Percentiles rank a stretch among this genome's conserved stretches.
phyloP scores from a whole-genome alignment of 2,888 invertebrate genomes.

The Trissolcus brochymenae region DNA sequence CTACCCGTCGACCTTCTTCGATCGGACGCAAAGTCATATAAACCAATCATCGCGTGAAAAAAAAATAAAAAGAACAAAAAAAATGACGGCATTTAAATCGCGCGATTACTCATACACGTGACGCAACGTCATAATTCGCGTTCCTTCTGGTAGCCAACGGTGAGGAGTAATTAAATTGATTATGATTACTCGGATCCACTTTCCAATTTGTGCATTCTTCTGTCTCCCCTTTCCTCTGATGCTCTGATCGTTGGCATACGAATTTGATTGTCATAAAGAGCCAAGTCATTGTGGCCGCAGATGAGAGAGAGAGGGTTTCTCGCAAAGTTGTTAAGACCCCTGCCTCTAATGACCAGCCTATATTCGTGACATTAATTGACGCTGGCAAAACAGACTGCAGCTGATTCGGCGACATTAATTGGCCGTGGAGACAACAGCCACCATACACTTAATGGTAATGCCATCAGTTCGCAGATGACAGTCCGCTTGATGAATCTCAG shows the following conservation, averaged over 20 bases:
- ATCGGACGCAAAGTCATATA: no score
- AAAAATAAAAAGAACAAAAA: no score
- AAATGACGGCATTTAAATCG: neutral
- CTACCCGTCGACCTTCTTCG: no score
- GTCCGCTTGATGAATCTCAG: slow-evolving; percentile 35
- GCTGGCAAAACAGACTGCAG: slow-evolving; percentile 26
- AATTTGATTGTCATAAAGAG: slow-evolving; percentile 19
- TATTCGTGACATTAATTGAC: slow-evolving; percentile 52
- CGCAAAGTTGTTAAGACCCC: neutral
- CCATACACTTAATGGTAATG: slow-evolving; percentile 35
- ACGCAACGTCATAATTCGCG: slow-evolving; percentile 29
- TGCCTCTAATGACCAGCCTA: slow-evolving; percentile 37
- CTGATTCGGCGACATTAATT: slow-evolving; percentile 49
- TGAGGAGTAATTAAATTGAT: slow-evolving; percentile 22
- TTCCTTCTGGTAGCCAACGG: slow-evolving; percentile 4
- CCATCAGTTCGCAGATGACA: slow-evolving; percentile 35
- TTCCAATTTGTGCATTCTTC: slow-evolving; percentile 3
- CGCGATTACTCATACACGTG: slow-evolving; percentile 22
- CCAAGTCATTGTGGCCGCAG: no score
- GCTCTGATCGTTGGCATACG: neutral
- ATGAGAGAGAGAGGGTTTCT: slow-evolving; percentile 8
- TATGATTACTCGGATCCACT: slow-evolving; percentile 28
- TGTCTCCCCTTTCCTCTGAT: no score
- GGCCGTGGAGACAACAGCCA: slow-evolving; percentile 41
- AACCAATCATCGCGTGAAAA: no score